Evolutionary conservation across 2,113 vertebrate species (phyloP).

Genomic region (Neotragus moschatus): DNA sequence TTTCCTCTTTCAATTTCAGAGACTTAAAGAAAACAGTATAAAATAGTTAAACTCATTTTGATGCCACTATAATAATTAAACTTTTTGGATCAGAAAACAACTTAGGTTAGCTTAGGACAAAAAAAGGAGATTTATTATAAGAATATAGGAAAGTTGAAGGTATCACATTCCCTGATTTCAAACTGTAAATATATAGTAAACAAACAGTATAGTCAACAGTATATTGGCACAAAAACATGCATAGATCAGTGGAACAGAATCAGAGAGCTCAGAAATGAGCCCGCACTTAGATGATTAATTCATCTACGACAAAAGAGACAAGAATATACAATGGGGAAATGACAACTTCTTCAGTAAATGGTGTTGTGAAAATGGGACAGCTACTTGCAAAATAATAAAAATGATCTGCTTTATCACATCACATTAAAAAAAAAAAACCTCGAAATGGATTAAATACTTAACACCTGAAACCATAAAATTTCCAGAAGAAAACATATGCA

Average conservation of each 20-base stretch:
- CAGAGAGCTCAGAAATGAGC: neutral
- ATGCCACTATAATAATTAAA: neutral
- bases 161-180: neutral
- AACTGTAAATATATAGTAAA: neutral
- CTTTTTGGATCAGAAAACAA: neutral
- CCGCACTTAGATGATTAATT: neutral
- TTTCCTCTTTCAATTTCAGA: neutral
- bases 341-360: neutral
- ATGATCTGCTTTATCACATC: neutral
- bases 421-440: neutral
- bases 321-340: neutral
- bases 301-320: neutral
- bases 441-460: neutral
- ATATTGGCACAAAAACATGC: neutral
- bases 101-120: neutral
- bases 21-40: neutral
- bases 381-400: neutral
- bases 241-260: neutral
- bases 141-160: neutral
- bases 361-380: neutral
- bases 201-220: neutral
- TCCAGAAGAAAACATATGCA: neutral
- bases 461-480: neutral
- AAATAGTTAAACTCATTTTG: neutral
- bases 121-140: neutral